Evolutionary conservation across 2,888 invertebrate species (phyloP), one percentile per base, ranked within the genome.

Genomic region (Lumbricus terrestris): DNA sequence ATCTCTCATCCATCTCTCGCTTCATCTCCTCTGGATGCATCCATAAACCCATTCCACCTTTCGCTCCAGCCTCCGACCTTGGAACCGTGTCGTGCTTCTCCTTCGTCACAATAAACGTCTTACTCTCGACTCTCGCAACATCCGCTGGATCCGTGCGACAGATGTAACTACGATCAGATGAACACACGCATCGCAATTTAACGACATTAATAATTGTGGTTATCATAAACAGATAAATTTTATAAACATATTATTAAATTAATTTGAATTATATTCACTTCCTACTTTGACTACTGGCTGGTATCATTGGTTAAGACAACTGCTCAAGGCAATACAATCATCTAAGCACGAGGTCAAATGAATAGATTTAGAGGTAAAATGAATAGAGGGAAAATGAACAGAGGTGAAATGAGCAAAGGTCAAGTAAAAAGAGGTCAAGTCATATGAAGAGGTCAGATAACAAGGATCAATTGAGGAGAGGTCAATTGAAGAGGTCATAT

Each of bases 71-170:
- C 92, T 96, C 96, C 0, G 97, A 96, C 0, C 96, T 96, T 0
- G 98, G 98, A 82, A 98, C 96, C 0, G 98, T 97, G 92, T 98
- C 97, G 29, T 96, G 96, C 93, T 97, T 96, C 29, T 96, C 96
- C 0, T 96, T 96, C 0, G 99, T 97, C 93, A 98, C 97, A 94
- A 99, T 99, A 95, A 98, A 98, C 0, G 99, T 99, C 93, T 97
- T 97, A 90, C 98, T 97, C 95, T 99, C 99, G 3, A 99, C 99
- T 89, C 99, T 96, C 0, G 99, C 99, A 15, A 99, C 99, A 95
- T 99, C 99, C 0, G 97, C 97, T 0, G 99, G 99, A 95, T 99
- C 98, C 0, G 99, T 99, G 16, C 90, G 37, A 33, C 90, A 83
- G 69, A 92, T 85, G 89, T 89, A 90, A 13, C 69, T 69, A 69